Evolutionary conservation across 2,797 vertebrate species (phyloP).

Genomic region (Cynodonichthys magdalenae): DNA sequence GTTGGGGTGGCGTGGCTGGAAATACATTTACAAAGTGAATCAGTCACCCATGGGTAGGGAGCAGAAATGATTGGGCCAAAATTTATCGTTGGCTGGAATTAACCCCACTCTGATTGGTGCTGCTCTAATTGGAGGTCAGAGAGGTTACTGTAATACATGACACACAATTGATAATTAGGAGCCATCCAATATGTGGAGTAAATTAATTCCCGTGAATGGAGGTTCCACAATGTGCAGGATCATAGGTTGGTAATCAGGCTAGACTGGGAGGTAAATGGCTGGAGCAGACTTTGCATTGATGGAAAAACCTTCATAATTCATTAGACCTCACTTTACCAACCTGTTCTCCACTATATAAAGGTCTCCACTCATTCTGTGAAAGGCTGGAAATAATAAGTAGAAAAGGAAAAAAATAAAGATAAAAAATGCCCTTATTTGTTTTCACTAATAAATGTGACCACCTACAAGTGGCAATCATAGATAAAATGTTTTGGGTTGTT

Average conservation of each 20-base stretch:
- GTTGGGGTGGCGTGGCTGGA: constrained; percentile 56
- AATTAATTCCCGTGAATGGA: constrained; percentile 63
- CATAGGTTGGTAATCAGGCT: constrained; percentile 59
- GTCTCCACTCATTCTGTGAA: not conserved
- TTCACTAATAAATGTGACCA: not conserved
- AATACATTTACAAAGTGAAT: constrained; percentile 63
- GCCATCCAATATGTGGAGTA: constrained; percentile 52
- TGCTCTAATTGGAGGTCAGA: constrained; percentile 72
- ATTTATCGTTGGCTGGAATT: constrained; percentile 71
- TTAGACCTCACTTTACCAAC: not conserved
- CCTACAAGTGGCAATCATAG: not conserved
- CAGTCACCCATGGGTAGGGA: constrained; percentile 58
- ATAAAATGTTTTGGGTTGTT: not conserved
- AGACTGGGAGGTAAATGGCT: not conserved
- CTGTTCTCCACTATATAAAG: not conserved
- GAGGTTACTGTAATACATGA: constrained; percentile 68
- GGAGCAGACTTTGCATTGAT: not conserved
- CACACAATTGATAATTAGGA: constrained; percentile 74
- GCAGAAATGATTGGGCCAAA: constrained; percentile 67
- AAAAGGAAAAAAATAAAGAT: not conserved
- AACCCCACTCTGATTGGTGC: constrained; percentile 73
- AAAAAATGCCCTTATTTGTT: not conserved
- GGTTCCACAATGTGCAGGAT: constrained; percentile 55
- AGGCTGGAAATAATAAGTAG: not conserved
- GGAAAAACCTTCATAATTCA: not conserved